A percentile compares a stretch with the other conserved stretches of the same genome.
Evolutionary conservation across 2,888 invertebrate genomes (phyloP).

Genomic region (Drosophila prolongata): DNA sequence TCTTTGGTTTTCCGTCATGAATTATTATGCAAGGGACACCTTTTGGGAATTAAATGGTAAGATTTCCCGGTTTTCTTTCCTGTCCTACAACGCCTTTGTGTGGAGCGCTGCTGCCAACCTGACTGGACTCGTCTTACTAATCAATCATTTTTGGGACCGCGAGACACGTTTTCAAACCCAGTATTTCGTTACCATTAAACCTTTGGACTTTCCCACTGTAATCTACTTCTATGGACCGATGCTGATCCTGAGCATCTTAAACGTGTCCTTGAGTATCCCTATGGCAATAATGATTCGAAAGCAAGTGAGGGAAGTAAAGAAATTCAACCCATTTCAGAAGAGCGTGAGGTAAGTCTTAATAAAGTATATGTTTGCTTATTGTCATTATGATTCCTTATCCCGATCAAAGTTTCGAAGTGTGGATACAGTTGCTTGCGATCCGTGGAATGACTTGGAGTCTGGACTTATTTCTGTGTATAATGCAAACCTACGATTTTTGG

Average conservation of each 20-base stretch:
- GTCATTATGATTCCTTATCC: not conserved
- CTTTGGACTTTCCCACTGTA: too few species aligned
- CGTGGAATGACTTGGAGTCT: not conserved
- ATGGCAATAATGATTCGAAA: accelerated
- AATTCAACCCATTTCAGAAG: too few species aligned
- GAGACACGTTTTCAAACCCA: not conserved
- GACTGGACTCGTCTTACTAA: not conserved
- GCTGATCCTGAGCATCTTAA: not conserved
- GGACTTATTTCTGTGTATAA: not conserved
- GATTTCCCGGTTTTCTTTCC: not conserved
- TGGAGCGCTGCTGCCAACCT: not conserved
- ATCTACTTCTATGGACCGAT: not conserved
- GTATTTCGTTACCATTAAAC: not conserved
- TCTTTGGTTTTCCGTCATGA: not conserved
- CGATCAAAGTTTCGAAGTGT: not conserved
- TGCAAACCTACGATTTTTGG: not conserved
- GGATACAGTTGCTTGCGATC: not conserved
- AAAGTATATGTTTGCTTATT: accelerated
- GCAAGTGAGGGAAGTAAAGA: not conserved
- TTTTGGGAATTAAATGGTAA: not conserved
- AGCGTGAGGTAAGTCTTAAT: not conserved
- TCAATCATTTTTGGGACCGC: not conserved
- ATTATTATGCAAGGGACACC: not conserved
- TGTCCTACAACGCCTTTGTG: not conserved
- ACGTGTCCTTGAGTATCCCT: not conserved